phyloP scores from a whole-genome alignment of 2,113 vertebrate species.

The Etheostoma cragini region DNA sequence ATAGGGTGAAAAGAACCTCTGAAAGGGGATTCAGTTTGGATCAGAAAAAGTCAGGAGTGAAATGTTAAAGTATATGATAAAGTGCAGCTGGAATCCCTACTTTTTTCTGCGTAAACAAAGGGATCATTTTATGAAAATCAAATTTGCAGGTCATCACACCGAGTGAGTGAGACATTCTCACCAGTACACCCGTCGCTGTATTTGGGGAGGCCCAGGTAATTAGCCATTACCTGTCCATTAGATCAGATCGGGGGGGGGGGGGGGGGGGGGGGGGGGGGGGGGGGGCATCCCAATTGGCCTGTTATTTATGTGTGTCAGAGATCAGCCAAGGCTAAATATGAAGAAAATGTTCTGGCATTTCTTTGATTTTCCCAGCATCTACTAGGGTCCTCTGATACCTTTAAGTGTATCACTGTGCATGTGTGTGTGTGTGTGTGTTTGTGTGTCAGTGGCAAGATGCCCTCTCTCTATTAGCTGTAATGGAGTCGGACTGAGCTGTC shows the following conservation, averaged over 20 bases:
- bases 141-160: background rate
- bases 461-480: conserved; percentile 72
- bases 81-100: background rate
- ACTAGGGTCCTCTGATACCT: conserved; percentile 15
- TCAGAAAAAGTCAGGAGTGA: too few species aligned
- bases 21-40: background rate
- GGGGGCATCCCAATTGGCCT: background rate
- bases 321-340: conserved; percentile 14
- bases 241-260: background rate
- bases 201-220: background rate
- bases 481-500: conserved; percentile 71
- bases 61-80: background rate
- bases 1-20: background rate
- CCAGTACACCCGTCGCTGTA: background rate
- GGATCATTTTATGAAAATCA: background rate
- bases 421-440: conserved; percentile 33
- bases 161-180: too few species aligned
- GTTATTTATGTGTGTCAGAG: background rate
- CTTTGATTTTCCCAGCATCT: conserved; percentile 36
- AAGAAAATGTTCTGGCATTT: background rate
- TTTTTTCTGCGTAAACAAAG: background rate
- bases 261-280: too few species aligned
- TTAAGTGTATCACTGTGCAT: conserved; percentile 15
- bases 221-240: too few species aligned
- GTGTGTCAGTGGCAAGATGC: conserved; percentile 56